These are phyloP conservation scores for Fabriciana adippe DNA, from an alignment of 2,888 invertebrate species.

Conservation along the genomic window DNA sequence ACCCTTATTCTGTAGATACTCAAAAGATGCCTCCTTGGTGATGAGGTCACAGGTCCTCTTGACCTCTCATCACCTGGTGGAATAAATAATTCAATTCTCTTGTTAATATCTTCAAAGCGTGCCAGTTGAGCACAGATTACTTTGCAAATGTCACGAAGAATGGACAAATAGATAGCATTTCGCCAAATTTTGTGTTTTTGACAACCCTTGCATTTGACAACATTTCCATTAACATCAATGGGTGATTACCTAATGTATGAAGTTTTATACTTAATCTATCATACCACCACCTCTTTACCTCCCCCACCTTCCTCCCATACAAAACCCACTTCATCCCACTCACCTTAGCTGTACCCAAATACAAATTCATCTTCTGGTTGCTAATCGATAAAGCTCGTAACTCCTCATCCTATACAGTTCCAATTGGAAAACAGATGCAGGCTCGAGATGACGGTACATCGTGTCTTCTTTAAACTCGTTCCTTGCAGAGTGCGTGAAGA, in stretches of 20 bases:
- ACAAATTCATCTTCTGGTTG: conserved; percentile 99
- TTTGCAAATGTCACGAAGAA: too few species aligned
- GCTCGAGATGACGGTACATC: conserved; percentile 98
- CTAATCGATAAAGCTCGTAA: conserved; percentile 97
- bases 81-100: neutral
- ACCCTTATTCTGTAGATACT: conserved; percentile 99
- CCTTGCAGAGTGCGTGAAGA: conserved; percentile 92
- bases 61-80: conserved; percentile 90
- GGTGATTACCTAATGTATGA: too few species aligned
- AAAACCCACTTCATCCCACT: neutral
- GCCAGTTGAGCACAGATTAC: too few species aligned
- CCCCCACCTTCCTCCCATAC: neutral
- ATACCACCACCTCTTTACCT: too few species aligned
- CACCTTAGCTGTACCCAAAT: conserved; percentile 96
- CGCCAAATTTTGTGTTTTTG: too few species aligned
- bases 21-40: conserved; percentile 98
- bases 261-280: too few species aligned
- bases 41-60: conserved; percentile 98
- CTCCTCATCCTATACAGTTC: conserved; percentile 97
- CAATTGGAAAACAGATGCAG: conserved; percentile 98
- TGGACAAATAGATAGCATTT: too few species aligned
- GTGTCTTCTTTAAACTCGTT: conserved; percentile 96
- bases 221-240: too few species aligned
- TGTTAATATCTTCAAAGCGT: too few species aligned
- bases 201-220: too few species aligned